Evolutionary conservation across 2,113 vertebrate genomes (phyloP).

Genomic region (Taurulus bubalis): DNA sequence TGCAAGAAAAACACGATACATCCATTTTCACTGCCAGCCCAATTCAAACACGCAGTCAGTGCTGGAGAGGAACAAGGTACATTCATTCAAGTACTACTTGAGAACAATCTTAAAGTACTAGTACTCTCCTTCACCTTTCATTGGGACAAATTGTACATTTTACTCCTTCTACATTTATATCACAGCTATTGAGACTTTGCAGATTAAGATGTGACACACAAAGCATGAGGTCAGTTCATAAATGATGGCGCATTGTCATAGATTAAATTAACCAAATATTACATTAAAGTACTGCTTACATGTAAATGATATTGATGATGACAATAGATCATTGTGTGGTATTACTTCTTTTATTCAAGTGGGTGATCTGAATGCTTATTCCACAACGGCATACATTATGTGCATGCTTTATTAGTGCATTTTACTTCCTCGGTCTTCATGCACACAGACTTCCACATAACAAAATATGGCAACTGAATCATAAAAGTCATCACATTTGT

Average conservation of each 20-base stretch:
- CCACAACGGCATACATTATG: neutral
- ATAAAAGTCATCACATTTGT: neutral
- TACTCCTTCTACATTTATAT: neutral
- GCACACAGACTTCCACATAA: neutral
- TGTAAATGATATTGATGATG: neutral
- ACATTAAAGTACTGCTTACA: neutral
- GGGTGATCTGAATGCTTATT: neutral
- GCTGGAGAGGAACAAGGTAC: neutral
- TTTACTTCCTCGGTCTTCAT: neutral
- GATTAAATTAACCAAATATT: neutral
- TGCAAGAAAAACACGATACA: neutral
- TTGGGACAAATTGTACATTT: neutral
- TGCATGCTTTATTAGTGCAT: neutral
- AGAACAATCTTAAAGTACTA: neutral
- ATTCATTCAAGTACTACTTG: neutral
- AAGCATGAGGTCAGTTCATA: too few relatives aligned
- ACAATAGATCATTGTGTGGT: neutral
- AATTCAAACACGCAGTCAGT: neutral
- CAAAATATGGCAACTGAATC: neutral
- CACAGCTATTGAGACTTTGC: neutral
- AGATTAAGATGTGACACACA: neutral
- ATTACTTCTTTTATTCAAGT: neutral
- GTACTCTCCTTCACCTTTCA: neutral
- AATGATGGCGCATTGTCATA: too few relatives aligned
- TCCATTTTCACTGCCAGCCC: neutral